These are phyloP conservation scores for Coracias cyanogaster DNA, from an alignment of 2,797 vertebrate genomes.

Conservation along the genomic window DNA sequence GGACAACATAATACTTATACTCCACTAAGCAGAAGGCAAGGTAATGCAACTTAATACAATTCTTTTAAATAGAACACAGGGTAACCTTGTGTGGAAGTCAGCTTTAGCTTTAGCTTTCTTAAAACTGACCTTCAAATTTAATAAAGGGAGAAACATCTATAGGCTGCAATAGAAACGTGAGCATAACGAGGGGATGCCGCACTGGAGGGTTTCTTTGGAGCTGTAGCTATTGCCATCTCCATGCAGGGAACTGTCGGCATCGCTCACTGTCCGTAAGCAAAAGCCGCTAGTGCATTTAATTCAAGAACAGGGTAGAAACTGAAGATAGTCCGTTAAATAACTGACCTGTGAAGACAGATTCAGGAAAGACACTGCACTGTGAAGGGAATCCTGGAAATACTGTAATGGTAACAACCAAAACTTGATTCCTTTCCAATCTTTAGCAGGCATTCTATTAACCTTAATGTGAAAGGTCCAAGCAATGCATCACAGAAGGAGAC, in stretches of 20 bases:
- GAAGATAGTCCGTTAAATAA: neutral
- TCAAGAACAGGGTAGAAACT: neutral
- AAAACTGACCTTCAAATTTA: neutral
- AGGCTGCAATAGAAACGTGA: neutral
- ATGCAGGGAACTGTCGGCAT: rapidly evolving
- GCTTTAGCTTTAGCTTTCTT: neutral
- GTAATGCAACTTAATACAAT: neutral
- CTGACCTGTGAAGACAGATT: neutral
- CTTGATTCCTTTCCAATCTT: neutral
- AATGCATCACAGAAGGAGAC: neutral
- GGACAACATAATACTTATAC: neutral
- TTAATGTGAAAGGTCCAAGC: neutral
- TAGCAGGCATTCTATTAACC: neutral
- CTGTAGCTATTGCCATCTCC: neutral
- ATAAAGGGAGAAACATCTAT: neutral
- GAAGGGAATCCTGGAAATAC: neutral
- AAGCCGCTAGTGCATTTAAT: neutral
- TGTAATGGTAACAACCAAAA: neutral
- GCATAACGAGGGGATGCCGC: neutral
- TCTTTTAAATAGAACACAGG: neutral
- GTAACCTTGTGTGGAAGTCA: neutral
- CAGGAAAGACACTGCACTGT: neutral
- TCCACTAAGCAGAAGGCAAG: neutral
- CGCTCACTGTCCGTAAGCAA: neutral
- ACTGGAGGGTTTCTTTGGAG: neutral